A percentile compares a stretch with the other conserved stretches of the same genome.
These are phyloP conservation scores for Diuraphis noxia DNA, from an alignment of 1,140 invertebrate genomes.

Conservation along the genomic window DNA sequence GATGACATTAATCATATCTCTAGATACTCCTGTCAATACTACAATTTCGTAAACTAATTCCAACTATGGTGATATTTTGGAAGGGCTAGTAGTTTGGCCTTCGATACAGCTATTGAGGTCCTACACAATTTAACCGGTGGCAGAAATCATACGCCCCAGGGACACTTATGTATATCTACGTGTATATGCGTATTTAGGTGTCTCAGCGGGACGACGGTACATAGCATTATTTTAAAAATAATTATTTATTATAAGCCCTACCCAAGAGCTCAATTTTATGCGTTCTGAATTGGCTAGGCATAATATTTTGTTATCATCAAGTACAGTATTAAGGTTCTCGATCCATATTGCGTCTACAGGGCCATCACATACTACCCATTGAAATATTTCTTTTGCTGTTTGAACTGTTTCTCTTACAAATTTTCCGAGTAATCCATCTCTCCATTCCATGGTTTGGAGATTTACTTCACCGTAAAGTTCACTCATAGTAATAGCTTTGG, in stretches of 20 bases:
- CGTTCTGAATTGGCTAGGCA: conserved; percentile 85
- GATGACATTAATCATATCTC: no score
- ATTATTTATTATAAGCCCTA: background rate
- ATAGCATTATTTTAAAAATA: background rate
- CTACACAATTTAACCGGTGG: no score
- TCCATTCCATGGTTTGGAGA: conserved; percentile 83
- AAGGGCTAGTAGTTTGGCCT: no score
- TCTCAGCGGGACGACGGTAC: no score
- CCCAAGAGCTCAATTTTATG: conserved; percentile 70
- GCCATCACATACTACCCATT: conserved; percentile 87
- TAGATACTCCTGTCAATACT: no score
- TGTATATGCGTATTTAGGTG: no score
- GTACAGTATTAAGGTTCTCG: conserved; percentile 90
- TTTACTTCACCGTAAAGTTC: conserved; percentile 89
- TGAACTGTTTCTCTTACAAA: conserved; percentile 72
- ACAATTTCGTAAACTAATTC: no score
- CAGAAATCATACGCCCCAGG: no score
- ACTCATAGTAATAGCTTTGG: conserved; percentile 85
- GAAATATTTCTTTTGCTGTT: conserved; percentile 68
- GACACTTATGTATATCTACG: no score
- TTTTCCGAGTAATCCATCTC: conserved; percentile 79
- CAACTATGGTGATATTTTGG: no score
- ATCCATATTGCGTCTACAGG: conserved; percentile 95
- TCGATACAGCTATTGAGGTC: no score
- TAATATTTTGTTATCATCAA: conserved; percentile 94